phyloP scores from a whole-genome alignment of 2,113 vertebrate genomes.

The Panurus biarmicus region DNA sequence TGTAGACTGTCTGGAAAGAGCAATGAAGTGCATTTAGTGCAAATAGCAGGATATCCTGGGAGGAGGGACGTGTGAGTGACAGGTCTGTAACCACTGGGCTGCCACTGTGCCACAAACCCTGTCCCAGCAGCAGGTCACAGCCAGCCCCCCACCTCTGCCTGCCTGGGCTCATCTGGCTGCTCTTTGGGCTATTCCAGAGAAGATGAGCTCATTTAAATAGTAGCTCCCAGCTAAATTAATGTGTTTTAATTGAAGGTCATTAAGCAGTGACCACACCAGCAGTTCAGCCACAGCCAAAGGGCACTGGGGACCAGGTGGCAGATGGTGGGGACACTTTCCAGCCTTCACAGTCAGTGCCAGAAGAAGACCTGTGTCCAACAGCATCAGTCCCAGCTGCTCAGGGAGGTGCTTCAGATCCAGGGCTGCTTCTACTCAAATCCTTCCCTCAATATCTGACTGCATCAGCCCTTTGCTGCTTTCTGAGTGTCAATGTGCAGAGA shows the following conservation, averaged over 20 bases:
- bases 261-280: slow-evolving; percentile 10
- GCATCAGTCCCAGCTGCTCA: accelerated
- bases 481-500: not conserved
- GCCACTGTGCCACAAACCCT: not conserved
- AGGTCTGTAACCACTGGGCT: not conserved
- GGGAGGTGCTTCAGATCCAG: not conserved
- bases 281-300: not conserved
- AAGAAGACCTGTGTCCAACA: not conserved
- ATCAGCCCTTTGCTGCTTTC: not conserved
- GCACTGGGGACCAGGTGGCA: not conserved
- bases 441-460: not conserved
- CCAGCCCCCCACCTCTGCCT: not conserved
- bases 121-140: not conserved
- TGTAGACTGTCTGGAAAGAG: not conserved
- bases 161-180: not conserved
- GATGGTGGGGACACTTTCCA: not conserved
- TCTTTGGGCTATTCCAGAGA: not conserved
- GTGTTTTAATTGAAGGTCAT: slow-evolving; percentile 15
- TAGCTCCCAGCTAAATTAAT: not conserved
- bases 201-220: not conserved
- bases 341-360: not conserved
- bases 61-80: not conserved
- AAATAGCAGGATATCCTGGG: not conserved
- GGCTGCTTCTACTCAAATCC: not conserved
- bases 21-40: not conserved